Evolutionary conservation across 2,888 invertebrate species (phyloP).

Genomic region (Ophion ellenae): DNA sequence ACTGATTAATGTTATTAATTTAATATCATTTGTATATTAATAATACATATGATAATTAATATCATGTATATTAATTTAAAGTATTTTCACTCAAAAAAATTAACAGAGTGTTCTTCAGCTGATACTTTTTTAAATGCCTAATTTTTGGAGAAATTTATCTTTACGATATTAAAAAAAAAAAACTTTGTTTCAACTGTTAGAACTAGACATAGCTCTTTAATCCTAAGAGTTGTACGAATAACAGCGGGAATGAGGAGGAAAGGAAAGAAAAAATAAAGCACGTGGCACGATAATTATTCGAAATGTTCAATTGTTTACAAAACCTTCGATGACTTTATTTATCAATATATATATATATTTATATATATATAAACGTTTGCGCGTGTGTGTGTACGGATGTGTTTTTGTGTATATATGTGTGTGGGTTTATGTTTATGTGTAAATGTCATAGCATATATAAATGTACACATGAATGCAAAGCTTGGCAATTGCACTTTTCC

Average conservation of each 20-base stretch:
- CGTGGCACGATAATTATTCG: not conserved
- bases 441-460: constrained; percentile 47
- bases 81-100: no score
- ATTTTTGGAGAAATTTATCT: no score
- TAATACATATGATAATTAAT: no score
- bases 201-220: not conserved
- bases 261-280: not conserved
- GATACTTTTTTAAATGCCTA: no score
- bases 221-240: not conserved
- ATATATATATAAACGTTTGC: not conserved
- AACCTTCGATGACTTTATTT: constrained; percentile 65
- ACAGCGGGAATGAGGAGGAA: not conserved
- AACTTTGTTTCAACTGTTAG: no score
- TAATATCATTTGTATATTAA: no score
- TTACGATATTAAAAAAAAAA: no score
- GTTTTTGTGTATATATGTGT: not conserved
- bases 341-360: constrained; percentile 26
- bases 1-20: no score
- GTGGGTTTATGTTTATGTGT: not conserved
- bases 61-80: no score
- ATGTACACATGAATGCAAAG: constrained; percentile 63
- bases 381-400: not conserved
- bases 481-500: constrained; percentile 46
- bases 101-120: no score
- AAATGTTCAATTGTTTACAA: constrained; percentile 48